These are phyloP conservation scores for Sarcophaga subvicina DNA, from an alignment of 2,888 invertebrate species.

Conservation along the genomic window DNA sequence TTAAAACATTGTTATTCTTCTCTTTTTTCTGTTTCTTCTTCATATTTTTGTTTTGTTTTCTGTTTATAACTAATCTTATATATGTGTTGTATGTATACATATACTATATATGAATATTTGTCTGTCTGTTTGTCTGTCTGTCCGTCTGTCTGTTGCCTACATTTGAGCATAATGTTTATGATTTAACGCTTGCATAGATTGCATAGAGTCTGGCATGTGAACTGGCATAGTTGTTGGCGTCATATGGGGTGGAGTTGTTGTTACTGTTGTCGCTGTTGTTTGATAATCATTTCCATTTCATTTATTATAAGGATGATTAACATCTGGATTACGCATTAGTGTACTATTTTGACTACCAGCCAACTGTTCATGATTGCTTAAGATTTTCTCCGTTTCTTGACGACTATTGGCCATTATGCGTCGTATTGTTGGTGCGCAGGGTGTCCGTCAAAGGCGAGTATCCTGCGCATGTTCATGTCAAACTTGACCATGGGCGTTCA, in stretches of 20 bases:
- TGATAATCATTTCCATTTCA: conserved; percentile 73
- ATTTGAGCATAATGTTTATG: conserved; percentile 9
- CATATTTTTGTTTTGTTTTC: background rate
- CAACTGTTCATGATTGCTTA: conserved; percentile 76
- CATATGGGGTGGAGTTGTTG: conserved; percentile 25
- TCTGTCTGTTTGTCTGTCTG: background rate
- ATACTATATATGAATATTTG: no score
- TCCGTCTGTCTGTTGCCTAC: background rate
- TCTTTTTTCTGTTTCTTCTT: background rate
- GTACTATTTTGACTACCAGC: conserved; percentile 79
- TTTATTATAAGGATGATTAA: conserved; percentile 80
- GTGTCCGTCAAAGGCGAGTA: conserved; percentile 83
- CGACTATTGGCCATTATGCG: conserved; percentile 82
- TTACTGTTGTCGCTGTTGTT: conserved; percentile 16
- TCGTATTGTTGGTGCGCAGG: conserved; percentile 82
- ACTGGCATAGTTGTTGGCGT: conserved; percentile 33
- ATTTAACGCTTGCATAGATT: background rate
- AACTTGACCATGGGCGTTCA: conserved; percentile 93
- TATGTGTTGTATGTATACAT: conserved; percentile 6
- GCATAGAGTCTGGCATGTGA: background rate
- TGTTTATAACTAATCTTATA: conserved; percentile 19
- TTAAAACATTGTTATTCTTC: conserved; percentile 44
- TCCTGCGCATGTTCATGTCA: conserved; percentile 87
- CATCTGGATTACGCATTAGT: conserved; percentile 79
- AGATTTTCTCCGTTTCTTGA: conserved; percentile 81